These are phyloP conservation scores for Lithodes maja DNA, from an alignment of 2,888 invertebrate species.

Conservation along the genomic window DNA sequence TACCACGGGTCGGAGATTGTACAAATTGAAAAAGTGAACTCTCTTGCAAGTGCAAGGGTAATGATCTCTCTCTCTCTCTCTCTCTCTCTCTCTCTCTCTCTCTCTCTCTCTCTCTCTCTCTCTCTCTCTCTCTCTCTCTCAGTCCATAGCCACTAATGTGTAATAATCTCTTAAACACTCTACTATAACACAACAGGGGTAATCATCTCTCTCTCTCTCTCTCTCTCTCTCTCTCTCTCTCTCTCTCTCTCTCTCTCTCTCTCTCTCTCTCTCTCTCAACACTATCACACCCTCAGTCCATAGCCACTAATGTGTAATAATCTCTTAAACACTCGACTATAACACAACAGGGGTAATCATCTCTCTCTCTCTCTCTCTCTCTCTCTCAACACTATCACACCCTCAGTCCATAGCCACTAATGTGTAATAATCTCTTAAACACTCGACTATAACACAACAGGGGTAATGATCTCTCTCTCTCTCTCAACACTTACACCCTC, in stretches of 20 bases:
- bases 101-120: slow-evolving; percentile 14
- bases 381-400: neutral
- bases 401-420: no score
- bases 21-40: no score
- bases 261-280: neutral
- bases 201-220: slow-evolving; percentile 8
- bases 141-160: slow-evolving; percentile 2
- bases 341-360: neutral
- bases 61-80: no score
- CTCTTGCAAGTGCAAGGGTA: no score
- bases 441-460: no score
- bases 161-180: no score
- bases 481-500: neutral
- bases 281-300: neutral
- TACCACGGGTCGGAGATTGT: no score
- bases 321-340: neutral
- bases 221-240: neutral
- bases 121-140: neutral
- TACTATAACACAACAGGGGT: no score
- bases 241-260: neutral
- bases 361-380: slow-evolving; percentile 19
- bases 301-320: neutral
- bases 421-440: no score
- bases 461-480: neutral
- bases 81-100: slow-evolving; percentile 1